Base-by-base conservation (phyloP, 2,797 vertebrate species). In the Helostoma temminkii region DNA sequence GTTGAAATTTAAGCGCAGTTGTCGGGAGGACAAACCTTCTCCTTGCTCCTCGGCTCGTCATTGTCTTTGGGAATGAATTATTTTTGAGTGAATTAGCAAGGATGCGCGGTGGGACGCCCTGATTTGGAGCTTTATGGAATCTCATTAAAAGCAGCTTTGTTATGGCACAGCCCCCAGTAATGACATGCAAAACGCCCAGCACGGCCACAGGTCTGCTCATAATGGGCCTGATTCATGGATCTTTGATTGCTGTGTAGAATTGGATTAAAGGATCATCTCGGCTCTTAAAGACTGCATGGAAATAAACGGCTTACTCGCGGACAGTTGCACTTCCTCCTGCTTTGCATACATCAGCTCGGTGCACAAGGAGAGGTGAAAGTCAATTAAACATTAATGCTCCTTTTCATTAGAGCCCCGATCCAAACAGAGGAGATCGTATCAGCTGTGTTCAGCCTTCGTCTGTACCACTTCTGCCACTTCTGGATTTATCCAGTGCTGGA, bases 61-160 rank as follows among this genome's bases (percentile, higher is more conserved):
- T 87, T 85, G 87, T 91, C 88, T 90, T 90, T 80, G 68, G 74
- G 74, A 81, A 88, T 80, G 76, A 91, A 91, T 92, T 78, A 85
- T 89, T 87, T 91, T 87, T 80, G 91, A 91, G 85, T 71, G 72
- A 92, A 93, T 94, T 92, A 93, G 71, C 74, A 41, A 26, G 75
- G 82, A 79, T 85, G 86, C 84, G 68, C 71, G 83, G 59, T 77
- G 79, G 86, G 78, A 64, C 55, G 72, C 53, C 71, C 82, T 84
- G 85, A 85, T 88, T 81, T 52, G 70, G 76, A 83, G 88, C 87
- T 91, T 89, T 91, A 89, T 70, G 72, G 86, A 93, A 94, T 93
- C 91, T 91, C 87, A 92, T 93, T 93, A 92, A 89, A 84, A 90
- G 82, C 83, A 85, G 86, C 90, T 91, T 91, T 90, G 89, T 92